Percentiles rank a stretch among this genome's conserved stretches.
phyloP scores from a whole-genome alignment of 2,888 invertebrate genomes.

The Archaeoteleia sp. region DNA sequence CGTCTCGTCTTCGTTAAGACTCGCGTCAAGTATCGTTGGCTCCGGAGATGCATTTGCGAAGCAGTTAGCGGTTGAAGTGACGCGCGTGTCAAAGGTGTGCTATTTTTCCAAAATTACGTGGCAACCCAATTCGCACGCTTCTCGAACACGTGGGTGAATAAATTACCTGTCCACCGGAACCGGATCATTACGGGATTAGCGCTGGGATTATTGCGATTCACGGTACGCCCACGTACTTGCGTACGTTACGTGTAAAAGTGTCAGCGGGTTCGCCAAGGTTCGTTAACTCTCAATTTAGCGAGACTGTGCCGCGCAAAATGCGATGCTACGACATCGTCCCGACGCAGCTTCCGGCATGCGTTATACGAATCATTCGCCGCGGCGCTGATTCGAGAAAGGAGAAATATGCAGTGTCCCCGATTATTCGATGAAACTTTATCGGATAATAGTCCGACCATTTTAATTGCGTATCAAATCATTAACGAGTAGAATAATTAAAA shows the following conservation, averaged over 20 bases:
- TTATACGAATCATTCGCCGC: too few species aligned
- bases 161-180: conserved; percentile 65
- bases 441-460: too few species aligned
- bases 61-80: not conserved
- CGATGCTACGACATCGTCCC: conserved; percentile 12
- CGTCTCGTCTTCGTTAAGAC: not conserved
- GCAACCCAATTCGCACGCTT: conserved; percentile 18
- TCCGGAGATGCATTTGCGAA: not conserved
- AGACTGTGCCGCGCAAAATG: conserved; percentile 42
- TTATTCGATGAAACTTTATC: too few species aligned
- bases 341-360: conserved; percentile 16
- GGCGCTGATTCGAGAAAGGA: too few species aligned
- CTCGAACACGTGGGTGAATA: conserved; percentile 59
- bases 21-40: not conserved
- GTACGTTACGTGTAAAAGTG: conserved; percentile 38
- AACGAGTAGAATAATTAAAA: too few species aligned
- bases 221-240: conserved; percentile 39
- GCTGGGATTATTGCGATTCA: conserved; percentile 40
- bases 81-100: conserved; percentile 7
- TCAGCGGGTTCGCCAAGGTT: conserved; percentile 63
- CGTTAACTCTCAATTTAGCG: conserved; percentile 71
- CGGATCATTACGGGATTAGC: conserved; percentile 48
- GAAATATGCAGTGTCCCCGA: too few species aligned
- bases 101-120: not conserved
- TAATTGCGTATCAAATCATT: too few species aligned